These are phyloP conservation scores for Trogon surrucura DNA, from an alignment of 2,113 vertebrate genomes.

Conservation along the genomic window DNA sequence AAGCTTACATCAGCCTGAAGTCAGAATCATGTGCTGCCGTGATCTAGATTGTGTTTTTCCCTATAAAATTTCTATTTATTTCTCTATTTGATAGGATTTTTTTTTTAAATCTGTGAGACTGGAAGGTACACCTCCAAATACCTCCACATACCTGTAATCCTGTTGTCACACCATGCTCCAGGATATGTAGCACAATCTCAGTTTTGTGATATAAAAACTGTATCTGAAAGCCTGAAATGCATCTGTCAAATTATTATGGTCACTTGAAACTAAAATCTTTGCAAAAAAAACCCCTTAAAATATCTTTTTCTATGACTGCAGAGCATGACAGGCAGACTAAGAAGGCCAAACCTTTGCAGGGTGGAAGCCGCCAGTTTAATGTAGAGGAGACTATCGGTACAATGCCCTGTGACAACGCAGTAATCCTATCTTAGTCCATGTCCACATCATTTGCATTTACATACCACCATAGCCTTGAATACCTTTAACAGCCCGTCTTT, in stretches of 20 bases:
- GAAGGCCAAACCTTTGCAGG: neutral
- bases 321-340: neutral
- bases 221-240: neutral
- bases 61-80: neutral
- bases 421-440: neutral
- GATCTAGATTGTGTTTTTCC: neutral
- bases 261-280: neutral
- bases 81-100: neutral
- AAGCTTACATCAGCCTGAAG: neutral
- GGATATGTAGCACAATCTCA: neutral
- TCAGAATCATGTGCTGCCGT: neutral
- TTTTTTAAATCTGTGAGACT: neutral
- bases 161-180: neutral
- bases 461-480: neutral
- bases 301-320: neutral
- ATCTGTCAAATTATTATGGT: neutral
- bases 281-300: too few species aligned
- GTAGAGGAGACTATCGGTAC: neutral
- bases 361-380: neutral
- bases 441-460: neutral
- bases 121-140: neutral
- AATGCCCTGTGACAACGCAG: neutral
- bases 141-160: neutral
- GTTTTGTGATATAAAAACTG: neutral
- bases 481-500: neutral